Percentiles rank a stretch among this genome's conserved stretches.
These are phyloP conservation scores for Petroica traversi DNA, from an alignment of 2,113 vertebrate species.

Conservation along the genomic window DNA sequence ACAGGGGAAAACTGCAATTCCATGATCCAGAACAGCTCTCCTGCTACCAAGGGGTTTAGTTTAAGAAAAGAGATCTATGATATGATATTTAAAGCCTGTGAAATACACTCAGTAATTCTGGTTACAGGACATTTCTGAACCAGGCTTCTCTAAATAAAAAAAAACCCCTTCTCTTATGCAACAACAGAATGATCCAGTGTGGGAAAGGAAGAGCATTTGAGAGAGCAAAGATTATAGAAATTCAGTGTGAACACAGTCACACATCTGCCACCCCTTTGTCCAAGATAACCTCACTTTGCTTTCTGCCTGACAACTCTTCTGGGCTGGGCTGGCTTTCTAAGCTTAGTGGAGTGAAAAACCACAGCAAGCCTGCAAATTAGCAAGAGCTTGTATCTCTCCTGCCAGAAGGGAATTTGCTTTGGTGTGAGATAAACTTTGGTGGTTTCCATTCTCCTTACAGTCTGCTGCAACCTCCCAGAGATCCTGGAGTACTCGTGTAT, in stretches of 20 bases:
- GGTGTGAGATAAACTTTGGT: not conserved
- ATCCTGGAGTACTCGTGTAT: not conserved
- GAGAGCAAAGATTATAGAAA: not conserved
- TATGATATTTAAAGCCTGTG: not conserved
- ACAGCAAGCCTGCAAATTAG: not conserved
- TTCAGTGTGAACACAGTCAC: not conserved
- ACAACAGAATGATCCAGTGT: not conserved
- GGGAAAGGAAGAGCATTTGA: not conserved
- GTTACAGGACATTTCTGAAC: not conserved
- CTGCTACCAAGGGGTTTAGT: not conserved
- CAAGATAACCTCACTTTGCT: not conserved
- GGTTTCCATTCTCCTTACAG: not conserved
- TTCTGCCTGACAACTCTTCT: not conserved
- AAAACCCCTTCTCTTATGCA: not conserved
- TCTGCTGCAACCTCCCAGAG: not conserved
- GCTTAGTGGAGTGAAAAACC: not conserved
- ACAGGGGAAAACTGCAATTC: not conserved
- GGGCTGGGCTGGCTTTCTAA: not conserved
- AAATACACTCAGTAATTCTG: not conserved
- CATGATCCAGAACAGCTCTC: not conserved
- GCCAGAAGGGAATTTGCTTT: not conserved
- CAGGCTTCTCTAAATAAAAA: not conserved
- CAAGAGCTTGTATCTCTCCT: not conserved
- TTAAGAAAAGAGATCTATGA: not conserved
- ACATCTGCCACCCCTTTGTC: not conserved